Base-by-base conservation (phyloP, 2,797 vertebrate genomes). In the Dallia pectoralis region DNA sequence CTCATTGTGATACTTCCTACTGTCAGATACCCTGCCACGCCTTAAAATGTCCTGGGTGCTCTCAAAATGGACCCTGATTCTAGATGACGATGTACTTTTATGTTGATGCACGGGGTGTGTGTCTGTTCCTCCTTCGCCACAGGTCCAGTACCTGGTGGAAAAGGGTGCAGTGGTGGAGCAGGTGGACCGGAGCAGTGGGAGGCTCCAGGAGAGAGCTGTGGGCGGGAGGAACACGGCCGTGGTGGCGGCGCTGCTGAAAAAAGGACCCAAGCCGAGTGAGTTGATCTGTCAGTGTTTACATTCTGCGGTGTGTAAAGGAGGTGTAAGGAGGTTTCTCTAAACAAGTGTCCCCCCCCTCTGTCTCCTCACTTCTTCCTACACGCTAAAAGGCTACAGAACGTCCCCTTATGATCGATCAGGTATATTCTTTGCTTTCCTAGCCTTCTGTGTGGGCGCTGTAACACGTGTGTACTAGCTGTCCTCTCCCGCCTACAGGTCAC, bases 91-190 rank as follows among this genome's bases (percentile, higher is more conserved):
- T 18, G 19, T 53, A 18, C 18, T 49, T 49, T 49, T 49, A 49
- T 16, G 19, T 16, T 61, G 33, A 27, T 22, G 22, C 48, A 69
- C 59, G 51, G 15, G 22, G 22, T 47, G 19, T 16, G n/a, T 16
- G 19, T 16, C 15, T 16, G 19, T 59, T 11, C 9, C 48, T 69
- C 68, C 8, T 8, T 19, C 8, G n/a, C 63, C 27, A 0, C 85
- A 99, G 97, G 97, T 98, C 78, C 95, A 97, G 83, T 97, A 94
- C 82, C 90, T 99, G 83, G 95, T 99, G 3, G 97, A 99, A 73
- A 94, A 95, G 1, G 98, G 98, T 53, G 97, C 97, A 0, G 89
- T 94, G 85, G 94, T 98, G 11, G 97, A 99, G 85, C 93, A 96
- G 0, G 85, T 94, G 19, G 97, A 99, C 85, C 95, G 94, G 89